Evolutionary conservation across 2,113 vertebrate genomes (phyloP).

Genomic region (Plecotus auritus): DNA sequence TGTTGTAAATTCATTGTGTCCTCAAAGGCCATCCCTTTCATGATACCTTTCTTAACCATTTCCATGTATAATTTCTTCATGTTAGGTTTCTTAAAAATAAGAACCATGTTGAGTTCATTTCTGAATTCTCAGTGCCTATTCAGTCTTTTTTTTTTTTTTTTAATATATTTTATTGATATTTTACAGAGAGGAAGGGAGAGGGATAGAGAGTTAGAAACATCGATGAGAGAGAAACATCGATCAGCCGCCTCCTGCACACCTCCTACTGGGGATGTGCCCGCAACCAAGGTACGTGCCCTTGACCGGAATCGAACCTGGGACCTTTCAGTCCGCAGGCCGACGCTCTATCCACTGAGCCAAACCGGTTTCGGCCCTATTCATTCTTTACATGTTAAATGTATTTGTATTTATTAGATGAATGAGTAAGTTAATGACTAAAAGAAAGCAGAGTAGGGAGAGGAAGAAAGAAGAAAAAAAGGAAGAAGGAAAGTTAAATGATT

Average conservation of each 20-base stretch:
- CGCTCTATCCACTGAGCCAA: too few relatives aligned
- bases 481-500: slow-evolving; percentile 18
- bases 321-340: too few relatives aligned
- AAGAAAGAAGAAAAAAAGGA: not conserved
- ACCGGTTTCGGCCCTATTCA: too few relatives aligned
- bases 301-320: too few relatives aligned
- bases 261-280: too few relatives aligned
- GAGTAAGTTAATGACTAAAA: not conserved
- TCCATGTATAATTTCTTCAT: not conserved
- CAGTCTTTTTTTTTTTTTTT: too few relatives aligned
- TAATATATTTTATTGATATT: too few relatives aligned
- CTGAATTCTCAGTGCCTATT: not conserved
- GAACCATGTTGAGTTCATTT: slow-evolving; percentile 10
- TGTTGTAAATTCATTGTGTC: not conserved
- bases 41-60: slow-evolving; percentile 10
- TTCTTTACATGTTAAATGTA: not conserved
- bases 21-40: not conserved
- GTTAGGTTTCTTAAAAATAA: not conserved
- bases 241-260: too few relatives aligned
- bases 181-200: too few relatives aligned
- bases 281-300: too few relatives aligned
- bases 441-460: not conserved
- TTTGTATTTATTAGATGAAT: slow-evolving; percentile 13
- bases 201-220: too few relatives aligned
- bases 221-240: too few relatives aligned